Evolutionary conservation across 2,888 invertebrate species (phyloP), one percentile per base, ranked within the genome.

Genomic region (Latheticus oryzae): DNA sequence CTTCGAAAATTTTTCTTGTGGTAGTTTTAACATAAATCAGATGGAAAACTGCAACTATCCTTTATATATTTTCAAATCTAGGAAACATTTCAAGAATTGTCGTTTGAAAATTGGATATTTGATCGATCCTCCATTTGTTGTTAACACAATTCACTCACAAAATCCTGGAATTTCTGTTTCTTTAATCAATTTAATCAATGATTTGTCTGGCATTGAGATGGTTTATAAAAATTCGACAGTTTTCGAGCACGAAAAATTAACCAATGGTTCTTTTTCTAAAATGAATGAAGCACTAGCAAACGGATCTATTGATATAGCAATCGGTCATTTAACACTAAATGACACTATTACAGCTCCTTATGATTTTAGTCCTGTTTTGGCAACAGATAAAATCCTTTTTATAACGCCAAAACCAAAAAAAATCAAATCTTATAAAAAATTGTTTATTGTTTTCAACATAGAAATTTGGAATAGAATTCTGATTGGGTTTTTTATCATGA

Each of bases 251-350:
- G 63, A 63, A 15, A 43, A 54, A 11, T n/a, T 54, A 2, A 47
- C 21, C 2, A 61, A 61, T 16, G 63, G 63, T 2, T 40, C 59
- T 2, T 30, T 57, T 16, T 8, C 17, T 8, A 32, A 57, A 38
- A n/a, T 63, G n/a, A 19, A 7, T 1, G 11, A 16, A 1, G 33
- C 43, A 19, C 13, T 63, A 3, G 8, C 38, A 3, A 16, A 23
- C 1, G 30, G 52, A 2, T 33, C 45, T 5, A 28, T 23, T 3
- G 59, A 61, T 23, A 15, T 66, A 1, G 63, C 66, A 26, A 57
- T 68, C 8, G 68, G 68, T 7, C 64, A 52, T 17, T 50, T 68
- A 7, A 61, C 60, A 9, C 65, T 67, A 61, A 66, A 67, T 11
- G 50, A 43, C 26, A 59, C 62, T 4, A 48, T 47, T 2, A 60